Base-by-base conservation (phyloP, 2,113 vertebrate species). In the Rhinolophus ferrumequinum region DNA sequence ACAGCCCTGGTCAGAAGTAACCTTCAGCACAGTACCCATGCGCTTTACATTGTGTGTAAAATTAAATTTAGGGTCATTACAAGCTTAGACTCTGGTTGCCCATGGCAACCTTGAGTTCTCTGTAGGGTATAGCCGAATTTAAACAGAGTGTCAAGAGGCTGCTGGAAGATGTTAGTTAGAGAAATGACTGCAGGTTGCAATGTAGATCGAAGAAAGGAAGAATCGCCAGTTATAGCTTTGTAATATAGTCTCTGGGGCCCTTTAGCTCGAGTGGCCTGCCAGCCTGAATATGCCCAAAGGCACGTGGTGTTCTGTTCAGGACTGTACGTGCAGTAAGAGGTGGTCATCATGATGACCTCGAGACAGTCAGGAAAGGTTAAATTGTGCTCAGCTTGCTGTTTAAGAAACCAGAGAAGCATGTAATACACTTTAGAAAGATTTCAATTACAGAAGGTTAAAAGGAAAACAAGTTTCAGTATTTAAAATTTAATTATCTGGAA, bases 401-500 rank as follows among this genome's bases (percentile, higher is more conserved):
- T 80, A 95, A 94, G 83, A 86, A 95, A 86, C 47, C 88, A 69
- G 47, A 93, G 94, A 97, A 84, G 95, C 64, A 0, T 94, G 86
- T 90, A 80, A 93, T 91, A 73, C 52, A 94, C 89, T 97, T 96
- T 75, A 70, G 80, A 95, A 94, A 94, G 96, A 93, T 92, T 96
- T 81, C 93, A 88, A 89, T 97, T 95, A 83, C 73, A 16, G 81
- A 82, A 96, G 54, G 88, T 73, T 97, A 93, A 97, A 94, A 96
- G 70, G 82, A 94, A 97, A 97, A 97, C 91, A 95, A 84, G 80
- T 80, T 75, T 93, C 83, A 64, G 96, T 96, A 84, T 96, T 97
- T 96, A 96, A 94, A 96, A 97, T 96, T 93, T 91, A 96, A 96
- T 96, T 97, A 96, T 93, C 86, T 95, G 91, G 95, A 96, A 97